These are phyloP conservation scores for Adelges cooleyi DNA, from an alignment of 1,140 invertebrate genomes.

Conservation along the genomic window DNA sequence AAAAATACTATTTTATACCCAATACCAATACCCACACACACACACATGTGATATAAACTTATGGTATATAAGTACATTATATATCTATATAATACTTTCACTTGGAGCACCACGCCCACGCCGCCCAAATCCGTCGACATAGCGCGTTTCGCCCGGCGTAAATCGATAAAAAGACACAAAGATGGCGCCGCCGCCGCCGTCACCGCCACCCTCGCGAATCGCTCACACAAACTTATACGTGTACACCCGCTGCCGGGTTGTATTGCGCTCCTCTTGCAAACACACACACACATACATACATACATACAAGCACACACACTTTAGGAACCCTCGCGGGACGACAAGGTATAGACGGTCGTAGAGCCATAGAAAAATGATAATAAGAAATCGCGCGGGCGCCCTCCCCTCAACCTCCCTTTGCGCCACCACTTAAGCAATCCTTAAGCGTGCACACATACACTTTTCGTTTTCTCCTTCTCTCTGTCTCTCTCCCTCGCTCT, in stretches of 20 bases:
- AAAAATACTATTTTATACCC: no score
- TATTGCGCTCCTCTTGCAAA: no score
- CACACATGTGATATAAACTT: no score
- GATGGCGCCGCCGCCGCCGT: constrained; percentile 14
- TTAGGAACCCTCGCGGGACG: neutral
- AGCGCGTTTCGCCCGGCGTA: neutral
- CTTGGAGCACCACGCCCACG: constrained; percentile 17
- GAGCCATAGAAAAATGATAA: neutral
- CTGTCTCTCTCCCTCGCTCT: no score
- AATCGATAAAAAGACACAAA: constrained; percentile 28
- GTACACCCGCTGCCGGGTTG: neutral
- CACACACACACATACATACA: neutral
- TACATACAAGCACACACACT: neutral
- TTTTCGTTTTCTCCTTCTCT: neutral
- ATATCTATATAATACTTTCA: no score
- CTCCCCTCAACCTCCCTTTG: neutral
- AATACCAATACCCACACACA: no score
- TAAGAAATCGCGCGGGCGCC: constrained; percentile 13
- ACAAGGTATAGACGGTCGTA: no score
- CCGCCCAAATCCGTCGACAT: constrained; percentile 3
- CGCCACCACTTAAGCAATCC: neutral
- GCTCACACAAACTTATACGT: neutral
- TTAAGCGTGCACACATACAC: neutral
- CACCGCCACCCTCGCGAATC: neutral
- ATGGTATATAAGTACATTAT: no score